Conservation (phyloP, 2,888 invertebrate species). For the Mimumesa dahlbomi region DNA sequence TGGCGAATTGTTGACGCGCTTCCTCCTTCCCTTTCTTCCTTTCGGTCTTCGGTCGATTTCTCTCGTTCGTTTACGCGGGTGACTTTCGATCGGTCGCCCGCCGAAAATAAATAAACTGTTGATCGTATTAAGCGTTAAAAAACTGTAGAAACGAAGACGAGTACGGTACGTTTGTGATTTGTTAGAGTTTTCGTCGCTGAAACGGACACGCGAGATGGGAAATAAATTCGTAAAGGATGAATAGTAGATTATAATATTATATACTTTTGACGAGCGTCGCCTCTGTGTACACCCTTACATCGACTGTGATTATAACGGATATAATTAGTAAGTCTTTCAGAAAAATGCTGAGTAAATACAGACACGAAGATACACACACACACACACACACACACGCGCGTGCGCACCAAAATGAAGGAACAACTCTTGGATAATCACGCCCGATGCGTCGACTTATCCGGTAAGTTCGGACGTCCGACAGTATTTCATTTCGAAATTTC, state of each 20-base stretch:
- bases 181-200: background rate
- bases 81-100: background rate
- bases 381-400: too few species aligned
- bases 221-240: background rate
- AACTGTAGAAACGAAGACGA: background rate
- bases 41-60: conserved; percentile 1
- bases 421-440: conserved; percentile 5
- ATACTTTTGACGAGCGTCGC: conserved; percentile 42
- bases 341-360: conserved; percentile 37
- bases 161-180: conserved; percentile 1
- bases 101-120: background rate
- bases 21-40: background rate
- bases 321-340: conserved; percentile 69
- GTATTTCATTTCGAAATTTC: background rate
- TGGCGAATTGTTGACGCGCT: conserved; percentile 3
- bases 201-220: background rate
- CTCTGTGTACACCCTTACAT: conserved; percentile 63
- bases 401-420: conserved; percentile 9
- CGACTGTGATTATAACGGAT: conserved; percentile 74
- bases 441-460: conserved; percentile 18
- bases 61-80: conserved; percentile 12
- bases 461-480: conserved; percentile 33
- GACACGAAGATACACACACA: conserved; percentile 14
- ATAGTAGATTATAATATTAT: conserved; percentile 26
- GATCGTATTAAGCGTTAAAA: background rate